Evolutionary conservation across 1,140 invertebrate genomes (phyloP).

Genomic region (Drosophila watanabei): DNA sequence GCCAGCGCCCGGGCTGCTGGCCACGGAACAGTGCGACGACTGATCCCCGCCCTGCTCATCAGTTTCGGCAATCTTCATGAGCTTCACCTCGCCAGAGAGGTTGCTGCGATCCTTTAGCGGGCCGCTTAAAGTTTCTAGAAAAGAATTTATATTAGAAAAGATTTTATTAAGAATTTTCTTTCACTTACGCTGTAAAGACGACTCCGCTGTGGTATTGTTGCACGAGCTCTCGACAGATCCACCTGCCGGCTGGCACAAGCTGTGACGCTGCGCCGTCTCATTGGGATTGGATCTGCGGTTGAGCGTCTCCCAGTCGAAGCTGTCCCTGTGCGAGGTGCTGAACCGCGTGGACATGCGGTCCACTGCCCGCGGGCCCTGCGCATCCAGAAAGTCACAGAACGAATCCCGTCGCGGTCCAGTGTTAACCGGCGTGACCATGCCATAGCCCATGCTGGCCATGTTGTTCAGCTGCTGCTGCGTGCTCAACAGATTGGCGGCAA

Average conservation of each 20-base stretch:
- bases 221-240: constrained; percentile 30
- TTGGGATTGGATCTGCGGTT: constrained; percentile 34
- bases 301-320: constrained; percentile 79
- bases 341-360: constrained; percentile 72
- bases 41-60: constrained; percentile 58
- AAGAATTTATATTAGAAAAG: neutral
- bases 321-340: constrained; percentile 59
- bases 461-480: constrained; percentile 38
- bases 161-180: neutral
- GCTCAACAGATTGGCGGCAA: constrained; percentile 47
- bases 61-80: constrained; percentile 71
- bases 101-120: constrained; percentile 76
- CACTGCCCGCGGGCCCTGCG: constrained; percentile 47
- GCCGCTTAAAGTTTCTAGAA: constrained; percentile 59
- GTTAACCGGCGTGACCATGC: neutral
- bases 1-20: constrained; percentile 25
- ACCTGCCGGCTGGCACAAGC: constrained; percentile 15
- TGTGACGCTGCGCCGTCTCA: constrained; percentile 42
- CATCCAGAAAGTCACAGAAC: constrained; percentile 81
- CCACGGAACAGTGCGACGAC: constrained; percentile 35
- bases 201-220: constrained; percentile 42
- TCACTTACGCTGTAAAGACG: constrained; percentile 61
- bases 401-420: constrained; percentile 63
- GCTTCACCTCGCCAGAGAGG: constrained; percentile 56
- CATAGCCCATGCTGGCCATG: constrained; percentile 29